Evolutionary conservation across 2,888 invertebrate species (phyloP).

Genomic region (Metellina segmentata): DNA sequence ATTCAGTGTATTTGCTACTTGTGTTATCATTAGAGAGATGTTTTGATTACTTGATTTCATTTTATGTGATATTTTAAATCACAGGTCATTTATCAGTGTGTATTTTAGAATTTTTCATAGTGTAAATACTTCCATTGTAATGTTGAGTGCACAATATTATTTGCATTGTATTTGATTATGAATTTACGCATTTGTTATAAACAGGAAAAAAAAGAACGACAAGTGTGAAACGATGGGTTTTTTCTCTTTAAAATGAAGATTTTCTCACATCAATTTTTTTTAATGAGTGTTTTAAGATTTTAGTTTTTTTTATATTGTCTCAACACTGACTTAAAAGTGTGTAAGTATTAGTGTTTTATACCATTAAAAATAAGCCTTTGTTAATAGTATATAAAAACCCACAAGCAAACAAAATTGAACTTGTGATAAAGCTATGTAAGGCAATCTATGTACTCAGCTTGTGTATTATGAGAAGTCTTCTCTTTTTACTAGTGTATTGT

Average conservation of each 20-base stretch:
- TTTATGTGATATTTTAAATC: constrained; percentile 64
- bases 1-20: constrained; percentile 27
- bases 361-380: not conserved
- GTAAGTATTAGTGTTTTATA: not conserved
- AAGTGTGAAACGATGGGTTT: not conserved
- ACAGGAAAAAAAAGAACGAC: not conserved
- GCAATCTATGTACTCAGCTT: constrained; percentile 28
- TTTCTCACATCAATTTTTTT: not conserved
- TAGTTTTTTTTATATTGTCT: constrained; percentile 45
- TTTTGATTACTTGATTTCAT: constrained; percentile 24
- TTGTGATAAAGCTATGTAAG: constrained; percentile 54
- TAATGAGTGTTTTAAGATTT: constrained; percentile 8
- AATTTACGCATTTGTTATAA: not conserved
- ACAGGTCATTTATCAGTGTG: constrained; percentile 43
- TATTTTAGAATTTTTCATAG: constrained; percentile 22
- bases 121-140: constrained; percentile 47
- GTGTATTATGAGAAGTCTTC: not conserved
- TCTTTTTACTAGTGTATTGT: constrained; percentile 43
- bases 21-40: constrained; percentile 11
- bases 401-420: constrained; percentile 22
- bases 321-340: constrained; percentile 14
- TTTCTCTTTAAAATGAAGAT: not conserved
- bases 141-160: not conserved
- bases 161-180: not conserved
- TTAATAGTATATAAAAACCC: not conserved